A percentile compares a stretch with the other conserved stretches of the same genome.
phyloP scores from a whole-genome alignment of 1,140 invertebrate genomes.

The Phenacoccus solenopsis region DNA sequence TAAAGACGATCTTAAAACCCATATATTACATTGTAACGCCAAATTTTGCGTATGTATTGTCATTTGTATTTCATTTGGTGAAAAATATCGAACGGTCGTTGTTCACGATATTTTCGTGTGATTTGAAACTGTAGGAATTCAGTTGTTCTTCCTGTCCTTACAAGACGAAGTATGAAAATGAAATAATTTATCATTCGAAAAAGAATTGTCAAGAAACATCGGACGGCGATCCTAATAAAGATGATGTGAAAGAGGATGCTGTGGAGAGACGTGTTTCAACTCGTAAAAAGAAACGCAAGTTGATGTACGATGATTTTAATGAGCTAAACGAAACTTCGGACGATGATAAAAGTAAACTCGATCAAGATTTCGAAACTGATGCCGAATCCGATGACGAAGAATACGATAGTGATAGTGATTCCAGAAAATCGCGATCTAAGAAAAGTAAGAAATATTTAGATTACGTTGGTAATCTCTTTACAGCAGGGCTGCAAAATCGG shows the following conservation, averaged over 20 bases:
- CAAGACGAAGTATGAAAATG: neutral
- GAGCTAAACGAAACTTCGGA: neutral
- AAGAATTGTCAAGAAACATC: neutral
- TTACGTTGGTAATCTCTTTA: too few species aligned
- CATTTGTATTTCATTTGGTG: neutral
- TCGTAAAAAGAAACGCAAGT: neutral
- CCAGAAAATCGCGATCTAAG: too few species aligned
- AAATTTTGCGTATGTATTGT: neutral
- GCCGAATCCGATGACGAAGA: neutral
- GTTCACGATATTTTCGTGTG: neutral
- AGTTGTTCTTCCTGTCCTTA: neutral
- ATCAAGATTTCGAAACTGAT: neutral
- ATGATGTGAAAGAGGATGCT: neutral
- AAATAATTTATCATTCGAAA: slow-evolving; percentile 6
- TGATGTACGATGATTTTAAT: neutral
- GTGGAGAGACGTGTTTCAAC: neutral
- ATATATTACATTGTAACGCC: neutral
- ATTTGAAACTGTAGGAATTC: neutral
- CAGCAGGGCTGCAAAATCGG: too few species aligned
- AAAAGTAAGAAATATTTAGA: too few species aligned
- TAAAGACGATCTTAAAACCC: neutral
- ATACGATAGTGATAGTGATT: neutral
- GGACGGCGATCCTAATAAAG: neutral
- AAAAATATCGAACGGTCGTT: neutral
- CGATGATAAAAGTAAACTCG: neutral